Conservation (phyloP, 2,113 vertebrate genomes). For the Aplodontia rufa region DNA sequence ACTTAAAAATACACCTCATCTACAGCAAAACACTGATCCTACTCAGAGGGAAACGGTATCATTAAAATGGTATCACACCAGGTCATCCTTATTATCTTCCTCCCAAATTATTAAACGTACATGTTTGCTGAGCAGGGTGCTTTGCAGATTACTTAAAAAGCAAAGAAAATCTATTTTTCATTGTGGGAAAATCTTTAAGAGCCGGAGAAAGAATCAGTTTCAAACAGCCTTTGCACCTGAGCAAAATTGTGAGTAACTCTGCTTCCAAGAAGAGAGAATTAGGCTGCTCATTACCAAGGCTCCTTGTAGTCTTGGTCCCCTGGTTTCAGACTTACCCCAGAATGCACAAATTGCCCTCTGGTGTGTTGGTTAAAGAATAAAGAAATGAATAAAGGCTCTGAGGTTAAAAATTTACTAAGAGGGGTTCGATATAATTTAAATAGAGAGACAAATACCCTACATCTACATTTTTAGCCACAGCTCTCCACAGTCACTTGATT, state of each 20-base stretch:
- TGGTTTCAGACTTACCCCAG: background rate
- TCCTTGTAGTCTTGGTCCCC: background rate
- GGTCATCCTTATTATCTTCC: conserved; percentile 57
- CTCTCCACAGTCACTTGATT: background rate
- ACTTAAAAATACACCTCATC: conserved; percentile 19
- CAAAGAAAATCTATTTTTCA: conserved; percentile 72
- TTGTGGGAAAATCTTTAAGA: conserved; percentile 65
- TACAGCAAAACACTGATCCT: background rate
- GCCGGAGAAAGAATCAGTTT: conserved; percentile 38
- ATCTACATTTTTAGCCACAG: background rate
- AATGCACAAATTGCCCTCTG: conserved; percentile 42
- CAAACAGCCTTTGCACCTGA: conserved; percentile 64
- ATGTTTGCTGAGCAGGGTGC: conserved; percentile 37
- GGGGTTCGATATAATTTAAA: background rate
- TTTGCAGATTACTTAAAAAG: conserved; percentile 57
- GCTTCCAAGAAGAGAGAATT: conserved; percentile 14
- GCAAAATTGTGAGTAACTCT: conserved; percentile 48
- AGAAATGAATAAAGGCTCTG: conserved; percentile 19
- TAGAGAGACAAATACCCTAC: background rate
- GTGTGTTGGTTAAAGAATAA: conserved; percentile 31
- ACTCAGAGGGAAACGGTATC: conserved; percentile 39
- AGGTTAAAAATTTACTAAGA: conserved; percentile 48
- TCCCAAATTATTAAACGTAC: conserved; percentile 62
- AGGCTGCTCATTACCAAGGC: conserved; percentile 28
- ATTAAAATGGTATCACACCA: conserved; percentile 70